Evolutionary conservation across 2,888 invertebrate species (phyloP).

Genomic region (Drosophila kokeensis): DNA sequence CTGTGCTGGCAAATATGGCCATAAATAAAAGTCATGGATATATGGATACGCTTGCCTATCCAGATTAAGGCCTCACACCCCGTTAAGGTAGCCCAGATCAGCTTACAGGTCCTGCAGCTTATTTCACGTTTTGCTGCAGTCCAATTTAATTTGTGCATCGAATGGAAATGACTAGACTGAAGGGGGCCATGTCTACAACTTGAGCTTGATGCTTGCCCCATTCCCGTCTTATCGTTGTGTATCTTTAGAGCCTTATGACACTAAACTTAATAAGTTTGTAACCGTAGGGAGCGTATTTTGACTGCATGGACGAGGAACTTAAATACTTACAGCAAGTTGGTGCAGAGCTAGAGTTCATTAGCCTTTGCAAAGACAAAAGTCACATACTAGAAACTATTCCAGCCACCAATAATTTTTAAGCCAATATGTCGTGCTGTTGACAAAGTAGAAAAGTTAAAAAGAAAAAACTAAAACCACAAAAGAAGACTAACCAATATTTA

Average conservation of each 20-base stretch:
- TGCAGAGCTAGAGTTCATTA: conserved; percentile 38
- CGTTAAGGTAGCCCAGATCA: not conserved
- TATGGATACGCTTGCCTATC: conserved; percentile 15
- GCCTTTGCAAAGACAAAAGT: conserved; percentile 42
- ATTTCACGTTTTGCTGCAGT: conserved; percentile 32
- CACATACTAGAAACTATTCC: conserved; percentile 35
- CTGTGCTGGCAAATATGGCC: not conserved
- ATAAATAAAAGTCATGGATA: conserved; percentile 17
- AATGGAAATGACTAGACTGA: conserved; percentile 6
- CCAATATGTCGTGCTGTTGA: conserved; percentile 46
- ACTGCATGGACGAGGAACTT: not conserved
- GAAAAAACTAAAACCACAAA: conserved; percentile 11
- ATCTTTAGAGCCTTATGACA: conserved; percentile 35
- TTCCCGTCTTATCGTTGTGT: conserved; percentile 5
- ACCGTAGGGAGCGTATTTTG: conserved; percentile 27
- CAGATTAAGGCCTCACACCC: conserved; percentile 3
- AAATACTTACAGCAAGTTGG: not conserved
- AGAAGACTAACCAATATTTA: conserved; percentile 63
- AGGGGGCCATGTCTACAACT: conserved; percentile 41
- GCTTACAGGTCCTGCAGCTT: conserved; percentile 19
- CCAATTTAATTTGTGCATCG: conserved; percentile 43
- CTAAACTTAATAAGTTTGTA: conserved; percentile 43
- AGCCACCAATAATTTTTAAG: conserved; percentile 25
- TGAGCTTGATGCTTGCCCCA: conserved; percentile 53
- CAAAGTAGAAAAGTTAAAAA: conserved; percentile 30